Conservation (phyloP, 1,140 invertebrate species). For the Chrysomallon squamiferum region DNA sequence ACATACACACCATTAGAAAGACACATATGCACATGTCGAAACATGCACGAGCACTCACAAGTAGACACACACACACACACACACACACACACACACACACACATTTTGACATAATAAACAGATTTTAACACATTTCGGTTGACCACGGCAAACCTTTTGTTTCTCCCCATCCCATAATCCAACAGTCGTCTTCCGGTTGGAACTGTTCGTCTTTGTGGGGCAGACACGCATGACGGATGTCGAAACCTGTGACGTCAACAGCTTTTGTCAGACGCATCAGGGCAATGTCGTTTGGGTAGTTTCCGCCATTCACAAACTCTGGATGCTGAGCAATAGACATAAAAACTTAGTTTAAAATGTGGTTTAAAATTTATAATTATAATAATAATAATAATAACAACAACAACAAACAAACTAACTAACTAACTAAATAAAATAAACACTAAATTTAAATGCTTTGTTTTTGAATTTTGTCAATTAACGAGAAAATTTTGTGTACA, state of each 20-base stretch:
- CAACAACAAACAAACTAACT: not conserved
- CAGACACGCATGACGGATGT: conserved; percentile 41
- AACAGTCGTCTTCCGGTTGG: conserved; percentile 36
- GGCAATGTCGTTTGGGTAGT: conserved; percentile 53
- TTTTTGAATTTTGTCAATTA: no score
- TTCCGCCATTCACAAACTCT: conserved; percentile 35
- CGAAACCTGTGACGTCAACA: conserved; percentile 30
- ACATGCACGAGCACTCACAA: conserved; percentile 4
- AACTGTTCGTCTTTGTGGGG: conserved; percentile 25
- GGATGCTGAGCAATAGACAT: conserved; percentile 30
- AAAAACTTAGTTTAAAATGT: not conserved
- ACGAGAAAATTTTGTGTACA: no score
- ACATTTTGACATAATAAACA: no score
- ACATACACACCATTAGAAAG: no score
- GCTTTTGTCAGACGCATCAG: conserved; percentile 35
- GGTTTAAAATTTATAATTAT: not conserved
- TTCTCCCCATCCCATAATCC: conserved; percentile 55
- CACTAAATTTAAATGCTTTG: no score
- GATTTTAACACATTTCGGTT: no score
- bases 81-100: conserved; percentile 10
- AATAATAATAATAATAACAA: conserved; percentile 1
- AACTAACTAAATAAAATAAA: not conserved
- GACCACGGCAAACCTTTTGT: conserved; percentile 48
- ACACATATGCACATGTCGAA: no score
- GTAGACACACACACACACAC: conserved; percentile 23